Evolutionary conservation across 2,888 invertebrate species (phyloP).

Genomic region (Eurytoma adleriae): DNA sequence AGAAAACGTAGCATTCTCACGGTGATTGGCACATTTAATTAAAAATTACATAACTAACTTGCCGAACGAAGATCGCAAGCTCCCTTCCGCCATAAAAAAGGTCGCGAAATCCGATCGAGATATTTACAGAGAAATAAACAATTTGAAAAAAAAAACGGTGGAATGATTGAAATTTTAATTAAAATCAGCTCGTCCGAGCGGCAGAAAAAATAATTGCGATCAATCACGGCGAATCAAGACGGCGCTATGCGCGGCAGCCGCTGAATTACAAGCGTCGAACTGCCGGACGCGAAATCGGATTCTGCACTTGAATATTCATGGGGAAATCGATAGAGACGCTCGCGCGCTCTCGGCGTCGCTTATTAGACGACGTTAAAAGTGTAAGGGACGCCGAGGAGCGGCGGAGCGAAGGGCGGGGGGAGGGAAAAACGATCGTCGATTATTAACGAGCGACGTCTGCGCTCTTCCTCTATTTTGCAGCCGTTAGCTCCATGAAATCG

Average conservation of each 20-base stretch:
- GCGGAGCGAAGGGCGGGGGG: not conserved
- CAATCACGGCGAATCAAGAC: not conserved
- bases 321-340: slow-evolving; percentile 3
- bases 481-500: slow-evolving; percentile 93
- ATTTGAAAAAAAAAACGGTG: no score
- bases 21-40: slow-evolving; percentile 13
- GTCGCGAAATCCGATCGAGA: not conserved
- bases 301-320: slow-evolving; percentile 52
- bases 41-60: slow-evolving; percentile 17
- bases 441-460: slow-evolving; percentile 48
- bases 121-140: not conserved
- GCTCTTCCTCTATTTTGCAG: slow-evolving; percentile 77
- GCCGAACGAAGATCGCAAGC: not conserved
- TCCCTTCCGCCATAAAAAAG: no score
- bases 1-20: no score
- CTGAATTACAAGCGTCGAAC: not conserved
- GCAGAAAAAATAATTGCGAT: no score
- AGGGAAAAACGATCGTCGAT: slow-evolving; percentile 42
- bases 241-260: not conserved
- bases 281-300: slow-evolving; percentile 24
- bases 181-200: no score
- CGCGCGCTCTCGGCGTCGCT: slow-evolving; percentile 2
- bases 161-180: no score
- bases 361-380: slow-evolving; percentile 11
- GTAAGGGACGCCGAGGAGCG: no score